A percentile compares a stretch with the other conserved stretches of the same genome.
phyloP scores from a whole-genome alignment of 2,888 invertebrate species.

The Chymomyza procnemis region DNA sequence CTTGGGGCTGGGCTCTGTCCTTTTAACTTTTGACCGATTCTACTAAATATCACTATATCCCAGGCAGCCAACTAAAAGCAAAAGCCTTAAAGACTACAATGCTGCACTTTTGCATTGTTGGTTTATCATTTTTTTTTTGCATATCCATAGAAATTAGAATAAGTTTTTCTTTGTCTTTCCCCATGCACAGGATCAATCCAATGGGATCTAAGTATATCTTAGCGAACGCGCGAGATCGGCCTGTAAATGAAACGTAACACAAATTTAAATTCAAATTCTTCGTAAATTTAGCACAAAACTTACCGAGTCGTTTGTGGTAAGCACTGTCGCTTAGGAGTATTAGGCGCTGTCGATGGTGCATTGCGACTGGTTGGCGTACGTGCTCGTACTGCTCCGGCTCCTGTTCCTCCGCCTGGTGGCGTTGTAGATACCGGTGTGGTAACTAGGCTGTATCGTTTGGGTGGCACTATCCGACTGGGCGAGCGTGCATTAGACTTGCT shows the following conservation, averaged over 20 bases:
- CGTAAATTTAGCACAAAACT: conserved; percentile 22
- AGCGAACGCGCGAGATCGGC: conserved; percentile 75
- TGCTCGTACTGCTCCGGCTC: conserved; percentile 50
- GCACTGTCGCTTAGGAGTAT: conserved; percentile 76
- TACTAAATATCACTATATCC: conserved; percentile 45
- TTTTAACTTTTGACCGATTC: conserved; percentile 10
- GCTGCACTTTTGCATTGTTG: conserved; percentile 70
- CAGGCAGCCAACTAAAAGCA: conserved; percentile 56
- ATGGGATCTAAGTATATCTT: conserved; percentile 19
- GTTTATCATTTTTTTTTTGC: conserved; percentile 40
- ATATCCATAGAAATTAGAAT: conserved; percentile 24
- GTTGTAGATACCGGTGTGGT: conserved; percentile 47
- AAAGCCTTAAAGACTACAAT: conserved; percentile 67
- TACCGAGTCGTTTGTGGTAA: conserved; percentile 76
- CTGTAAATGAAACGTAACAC: conserved; percentile 48
- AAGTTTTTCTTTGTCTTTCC: conserved; percentile 6
- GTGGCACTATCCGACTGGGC: conserved; percentile 78
- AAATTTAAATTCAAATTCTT: conserved; percentile 4
- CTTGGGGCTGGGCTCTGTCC: conserved; percentile 43
- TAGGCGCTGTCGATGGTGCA: conserved; percentile 68
- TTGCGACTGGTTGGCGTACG: conserved; percentile 74
- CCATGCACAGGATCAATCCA: conserved; percentile 32
- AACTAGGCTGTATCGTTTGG: conserved; percentile 76
- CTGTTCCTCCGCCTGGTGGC: conserved; percentile 36
- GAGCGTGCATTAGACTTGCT: conserved; percentile 69